Evolutionary conservation across 2,888 invertebrate genomes (phyloP).

Genomic region (Macrophya alboannulata): DNA sequence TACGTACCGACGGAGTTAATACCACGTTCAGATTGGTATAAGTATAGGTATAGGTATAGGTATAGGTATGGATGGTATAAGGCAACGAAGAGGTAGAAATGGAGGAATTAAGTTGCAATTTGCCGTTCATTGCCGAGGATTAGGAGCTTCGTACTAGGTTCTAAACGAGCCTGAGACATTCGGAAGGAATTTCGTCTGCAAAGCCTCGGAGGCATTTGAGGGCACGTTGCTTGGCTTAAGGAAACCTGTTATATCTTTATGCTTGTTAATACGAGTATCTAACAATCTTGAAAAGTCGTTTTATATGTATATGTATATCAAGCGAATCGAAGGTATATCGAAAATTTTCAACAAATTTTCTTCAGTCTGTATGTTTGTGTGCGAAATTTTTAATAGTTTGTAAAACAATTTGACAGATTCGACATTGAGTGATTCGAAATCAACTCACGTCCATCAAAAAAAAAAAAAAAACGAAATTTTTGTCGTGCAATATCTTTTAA

Average conservation of each 20-base stretch:
- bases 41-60: neutral
- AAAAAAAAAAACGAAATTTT: no score
- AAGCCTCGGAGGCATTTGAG: conserved; percentile 29
- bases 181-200: neutral
- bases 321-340: neutral
- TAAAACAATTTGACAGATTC: no score
- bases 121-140: conserved; percentile 49
- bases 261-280: neutral
- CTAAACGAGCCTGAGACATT: conserved; percentile 34
- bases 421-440: no score
- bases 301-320: no score
- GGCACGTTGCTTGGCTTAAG: conserved; percentile 3
- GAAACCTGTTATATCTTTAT: neutral
- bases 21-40: neutral
- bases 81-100: conserved; percentile 6
- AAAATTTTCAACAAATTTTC: neutral
- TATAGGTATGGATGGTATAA: neutral
- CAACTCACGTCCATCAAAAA: no score
- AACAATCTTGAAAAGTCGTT: conserved; percentile 5
- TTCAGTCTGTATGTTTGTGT: no score
- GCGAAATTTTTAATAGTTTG: no score
- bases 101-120: conserved; percentile 46
- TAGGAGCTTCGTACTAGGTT: conserved; percentile 11
- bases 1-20: neutral
- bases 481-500: no score